Conservation (phyloP, 30 jellyfish, hydroid and myxozoan species). For the Morbakka virulenta region DNA sequence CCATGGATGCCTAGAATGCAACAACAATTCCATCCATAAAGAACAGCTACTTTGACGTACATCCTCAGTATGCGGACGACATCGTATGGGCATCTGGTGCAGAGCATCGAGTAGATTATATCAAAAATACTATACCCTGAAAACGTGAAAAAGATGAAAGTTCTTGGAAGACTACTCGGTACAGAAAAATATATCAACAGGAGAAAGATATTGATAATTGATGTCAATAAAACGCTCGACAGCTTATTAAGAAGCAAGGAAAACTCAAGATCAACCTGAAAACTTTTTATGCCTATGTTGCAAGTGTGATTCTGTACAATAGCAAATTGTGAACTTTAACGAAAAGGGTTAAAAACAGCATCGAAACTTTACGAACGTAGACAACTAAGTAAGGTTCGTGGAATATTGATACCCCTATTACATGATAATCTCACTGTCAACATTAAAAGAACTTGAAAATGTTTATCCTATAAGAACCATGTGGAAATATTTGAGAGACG, state of each 20-base stretch:
- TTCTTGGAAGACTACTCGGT: constrained; percentile 53
- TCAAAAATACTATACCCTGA: constrained; percentile 20
- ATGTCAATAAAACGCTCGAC: constrained; percentile 40
- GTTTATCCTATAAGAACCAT: too few species aligned
- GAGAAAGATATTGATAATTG: constrained; percentile 29
- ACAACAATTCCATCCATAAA: constrained; percentile 26
- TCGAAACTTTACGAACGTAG: background rate
- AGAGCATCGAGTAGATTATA: constrained; percentile 5
- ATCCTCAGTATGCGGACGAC: constrained; percentile 59
- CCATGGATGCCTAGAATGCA: constrained; percentile 38
- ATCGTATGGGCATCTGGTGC: constrained; percentile 26
- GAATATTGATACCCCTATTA: too few species aligned
- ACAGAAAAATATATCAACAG: constrained; percentile 21
- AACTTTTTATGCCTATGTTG: constrained; percentile 14
- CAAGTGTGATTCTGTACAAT: constrained; percentile 26
- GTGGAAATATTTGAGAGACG: too few species aligned
- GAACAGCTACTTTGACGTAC: constrained; percentile 45
- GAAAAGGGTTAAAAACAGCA: background rate
- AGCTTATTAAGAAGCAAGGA: constrained; percentile 11
- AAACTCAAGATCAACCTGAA: constrained; percentile 20
- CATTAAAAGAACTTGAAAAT: too few species aligned
- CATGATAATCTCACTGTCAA: too few species aligned
- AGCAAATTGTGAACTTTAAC: constrained; percentile 22
- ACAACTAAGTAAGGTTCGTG: background rate
- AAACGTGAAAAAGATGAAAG: constrained; percentile 15